phyloP scores from a whole-genome alignment of 2,797 vertebrate species.

The Falco novaeseelandiae region DNA sequence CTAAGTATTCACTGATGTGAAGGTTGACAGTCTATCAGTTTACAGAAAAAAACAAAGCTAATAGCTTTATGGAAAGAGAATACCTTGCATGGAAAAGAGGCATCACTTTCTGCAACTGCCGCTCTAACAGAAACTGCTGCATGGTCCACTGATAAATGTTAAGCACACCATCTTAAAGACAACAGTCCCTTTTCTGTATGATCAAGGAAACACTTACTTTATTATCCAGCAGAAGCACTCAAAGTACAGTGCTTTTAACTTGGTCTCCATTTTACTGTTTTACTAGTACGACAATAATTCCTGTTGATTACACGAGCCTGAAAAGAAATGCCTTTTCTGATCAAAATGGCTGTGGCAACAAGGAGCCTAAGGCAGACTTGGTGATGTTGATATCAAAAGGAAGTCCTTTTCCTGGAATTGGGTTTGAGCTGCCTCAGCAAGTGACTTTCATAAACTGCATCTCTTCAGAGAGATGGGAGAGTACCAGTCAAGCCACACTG shows the following conservation, averaged over 20 bases:
- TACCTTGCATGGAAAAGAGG: background rate
- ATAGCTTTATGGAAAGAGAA: background rate
- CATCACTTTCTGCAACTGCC: background rate
- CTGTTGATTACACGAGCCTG: background rate
- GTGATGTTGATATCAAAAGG: constrained; percentile 28
- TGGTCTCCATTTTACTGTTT: background rate
- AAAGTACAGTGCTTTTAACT: background rate
- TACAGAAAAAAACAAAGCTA: background rate
- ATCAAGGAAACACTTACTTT: constrained; percentile 3
- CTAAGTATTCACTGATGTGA: background rate
- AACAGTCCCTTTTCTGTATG: background rate
- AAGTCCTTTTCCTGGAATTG: constrained; percentile 13
- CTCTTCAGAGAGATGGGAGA: constrained; percentile 15
- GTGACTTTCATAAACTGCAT: constrained; percentile 9
- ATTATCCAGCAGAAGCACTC: background rate
- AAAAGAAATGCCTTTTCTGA: background rate
- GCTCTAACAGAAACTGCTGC: background rate
- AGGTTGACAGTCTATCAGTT: background rate
- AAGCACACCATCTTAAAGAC: background rate
- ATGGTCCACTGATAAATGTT: background rate
- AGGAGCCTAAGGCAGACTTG: constrained; percentile 20
- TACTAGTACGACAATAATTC: constrained; percentile 8
- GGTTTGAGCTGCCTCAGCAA: constrained; percentile 43
- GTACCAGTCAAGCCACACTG: background rate
- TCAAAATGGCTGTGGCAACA: constrained; percentile 43